phyloP scores from a whole-genome alignment of 2,113 vertebrate genomes.

The Peromyscus polionotus region DNA sequence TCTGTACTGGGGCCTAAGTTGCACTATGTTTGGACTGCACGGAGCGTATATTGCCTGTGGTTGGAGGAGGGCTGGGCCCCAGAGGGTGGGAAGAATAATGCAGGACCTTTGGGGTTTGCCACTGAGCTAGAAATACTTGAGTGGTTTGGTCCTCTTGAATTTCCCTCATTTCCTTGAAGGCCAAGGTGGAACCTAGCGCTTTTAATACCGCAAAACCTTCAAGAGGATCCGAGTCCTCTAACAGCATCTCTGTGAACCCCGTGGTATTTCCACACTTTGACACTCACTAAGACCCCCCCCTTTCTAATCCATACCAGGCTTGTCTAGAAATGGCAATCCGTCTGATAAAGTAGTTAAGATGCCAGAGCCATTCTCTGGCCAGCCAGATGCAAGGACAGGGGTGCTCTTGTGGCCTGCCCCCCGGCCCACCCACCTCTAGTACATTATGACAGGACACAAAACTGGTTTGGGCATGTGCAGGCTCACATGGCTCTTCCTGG shows the following conservation, averaged over 20 bases:
- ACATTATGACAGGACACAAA: neutral
- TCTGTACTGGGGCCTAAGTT: neutral
- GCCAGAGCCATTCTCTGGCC: neutral
- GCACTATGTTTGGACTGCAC: neutral
- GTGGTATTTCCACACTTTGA: neutral
- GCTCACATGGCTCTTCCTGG: neutral
- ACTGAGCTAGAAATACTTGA: neutral
- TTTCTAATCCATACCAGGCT: neutral
- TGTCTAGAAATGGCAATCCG: neutral
- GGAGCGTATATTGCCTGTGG: fast-evolving
- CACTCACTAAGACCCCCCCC: neutral
- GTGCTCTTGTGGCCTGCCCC: neutral
- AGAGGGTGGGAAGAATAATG: neutral
- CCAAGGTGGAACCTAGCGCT: neutral
- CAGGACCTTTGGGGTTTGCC: neutral
- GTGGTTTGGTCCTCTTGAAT: neutral
- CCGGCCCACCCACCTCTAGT: neutral
- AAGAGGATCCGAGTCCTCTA: neutral
- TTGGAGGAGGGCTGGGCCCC: neutral
- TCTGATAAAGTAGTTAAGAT: neutral
- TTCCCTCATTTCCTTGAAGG: neutral
- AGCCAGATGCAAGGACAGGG: neutral
- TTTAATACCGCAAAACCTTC: neutral
- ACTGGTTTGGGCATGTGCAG: neutral
- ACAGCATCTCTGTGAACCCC: neutral